Evolutionary conservation across 1,140 invertebrate genomes (phyloP).

Genomic region (Diorhabda carinulata): DNA sequence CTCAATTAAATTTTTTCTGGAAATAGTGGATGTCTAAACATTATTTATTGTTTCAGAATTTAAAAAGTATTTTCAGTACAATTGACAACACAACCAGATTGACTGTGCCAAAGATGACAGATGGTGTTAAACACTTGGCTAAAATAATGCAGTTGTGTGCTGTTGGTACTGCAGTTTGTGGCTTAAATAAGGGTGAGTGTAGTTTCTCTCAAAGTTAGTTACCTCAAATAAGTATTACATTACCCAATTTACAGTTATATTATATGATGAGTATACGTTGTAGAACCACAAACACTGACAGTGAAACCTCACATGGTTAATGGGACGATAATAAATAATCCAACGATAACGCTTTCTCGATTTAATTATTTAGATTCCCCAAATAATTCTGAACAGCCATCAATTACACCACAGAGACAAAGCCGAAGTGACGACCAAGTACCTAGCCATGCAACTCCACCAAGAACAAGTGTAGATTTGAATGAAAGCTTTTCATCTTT

Average conservation of each 20-base stretch:
- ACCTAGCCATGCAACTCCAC: not conserved
- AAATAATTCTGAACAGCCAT: not conserved
- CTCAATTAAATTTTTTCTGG: not conserved
- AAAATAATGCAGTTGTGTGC: slow-evolving; percentile 13
- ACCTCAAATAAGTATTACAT: not conserved
- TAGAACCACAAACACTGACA: slow-evolving; percentile 11
- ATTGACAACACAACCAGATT: slow-evolving; percentile 13
- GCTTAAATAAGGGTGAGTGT: slow-evolving; percentile 7
- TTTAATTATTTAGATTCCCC: slow-evolving; percentile 7
- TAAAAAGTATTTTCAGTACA: slow-evolving; percentile 15
- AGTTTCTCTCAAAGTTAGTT: not conserved
- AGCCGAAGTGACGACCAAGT: not conserved
- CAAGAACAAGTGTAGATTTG: not conserved
- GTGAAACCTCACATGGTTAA: slow-evolving; percentile 17
- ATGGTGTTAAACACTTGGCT: slow-evolving; percentile 8
- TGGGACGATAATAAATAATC: slow-evolving; percentile 11
- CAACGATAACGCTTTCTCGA: slow-evolving; percentile 14
- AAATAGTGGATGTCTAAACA: not conserved
- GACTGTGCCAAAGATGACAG: slow-evolving; percentile 6
- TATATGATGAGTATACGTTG: not conserved
- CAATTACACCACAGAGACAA: too few species aligned
- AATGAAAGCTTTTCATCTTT: not conserved
- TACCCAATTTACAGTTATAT: not conserved
- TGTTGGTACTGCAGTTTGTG: slow-evolving; percentile 1
- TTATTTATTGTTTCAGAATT: slow-evolving; percentile 14